Evolutionary conservation across 1,140 invertebrate species (phyloP).

Genomic region (Lineus longissimus): DNA sequence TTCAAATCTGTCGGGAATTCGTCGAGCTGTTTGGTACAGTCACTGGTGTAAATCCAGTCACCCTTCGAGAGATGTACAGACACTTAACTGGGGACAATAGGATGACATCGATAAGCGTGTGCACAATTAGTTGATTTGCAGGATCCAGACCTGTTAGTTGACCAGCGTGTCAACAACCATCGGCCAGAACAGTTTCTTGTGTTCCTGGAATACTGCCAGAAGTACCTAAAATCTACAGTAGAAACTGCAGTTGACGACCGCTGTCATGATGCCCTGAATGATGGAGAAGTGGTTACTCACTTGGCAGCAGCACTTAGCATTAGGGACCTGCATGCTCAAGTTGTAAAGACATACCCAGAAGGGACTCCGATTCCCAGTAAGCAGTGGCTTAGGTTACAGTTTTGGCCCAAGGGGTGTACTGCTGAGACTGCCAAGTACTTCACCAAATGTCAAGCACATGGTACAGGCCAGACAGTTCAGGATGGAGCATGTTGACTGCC

Average conservation of each 20-base stretch:
- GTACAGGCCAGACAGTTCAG: constrained; percentile 1
- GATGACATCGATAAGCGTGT: too few species aligned
- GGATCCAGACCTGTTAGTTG: neutral
- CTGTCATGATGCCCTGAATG: neutral
- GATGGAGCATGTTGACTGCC: neutral
- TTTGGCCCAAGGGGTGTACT: neutral
- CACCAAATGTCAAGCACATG: neutral
- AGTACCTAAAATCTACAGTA: neutral
- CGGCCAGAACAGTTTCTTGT: neutral
- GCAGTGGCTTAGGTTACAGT: neutral
- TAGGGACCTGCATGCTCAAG: neutral
- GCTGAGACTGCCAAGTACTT: neutral
- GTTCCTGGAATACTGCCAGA: neutral
- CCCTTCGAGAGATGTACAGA: too few species aligned
- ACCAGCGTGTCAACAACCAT: neutral
- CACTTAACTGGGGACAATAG: too few species aligned
- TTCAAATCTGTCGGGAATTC: too few species aligned
- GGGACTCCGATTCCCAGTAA: neutral
- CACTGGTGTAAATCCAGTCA: too few species aligned
- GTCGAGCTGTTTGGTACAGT: too few species aligned
- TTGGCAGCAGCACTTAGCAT: neutral
- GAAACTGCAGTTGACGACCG: neutral
- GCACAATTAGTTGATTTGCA: too few species aligned
- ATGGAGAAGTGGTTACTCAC: neutral
- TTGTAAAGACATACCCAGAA: neutral